phyloP scores from a whole-genome alignment of 2,797 vertebrate genomes.

The Gymnopithys bicolor region DNA sequence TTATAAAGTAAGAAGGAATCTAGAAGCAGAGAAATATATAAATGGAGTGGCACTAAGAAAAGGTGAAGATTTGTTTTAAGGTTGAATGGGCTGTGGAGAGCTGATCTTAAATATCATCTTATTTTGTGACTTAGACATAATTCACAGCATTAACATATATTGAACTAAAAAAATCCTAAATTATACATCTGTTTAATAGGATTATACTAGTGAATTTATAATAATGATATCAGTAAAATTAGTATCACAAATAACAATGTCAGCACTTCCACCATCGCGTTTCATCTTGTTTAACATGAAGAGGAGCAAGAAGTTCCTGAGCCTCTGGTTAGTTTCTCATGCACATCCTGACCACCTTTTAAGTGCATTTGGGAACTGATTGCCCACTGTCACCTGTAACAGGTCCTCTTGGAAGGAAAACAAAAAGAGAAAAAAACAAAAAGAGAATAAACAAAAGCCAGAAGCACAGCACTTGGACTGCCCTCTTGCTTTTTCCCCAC shows the following conservation, averaged over 20 bases:
- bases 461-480: background rate
- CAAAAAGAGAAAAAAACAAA: background rate
- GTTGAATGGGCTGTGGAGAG: background rate
- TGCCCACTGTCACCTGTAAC: background rate
- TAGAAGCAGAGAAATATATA: background rate
- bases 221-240: background rate
- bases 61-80: background rate
- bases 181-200: background rate
- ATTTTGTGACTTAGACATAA: background rate
- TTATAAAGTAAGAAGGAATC: background rate
- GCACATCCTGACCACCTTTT: background rate
- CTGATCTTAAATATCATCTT: background rate
- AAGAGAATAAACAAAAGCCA: background rate
- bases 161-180: background rate
- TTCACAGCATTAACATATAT: background rate
- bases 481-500: slow-evolving; percentile 37
- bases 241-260: background rate
- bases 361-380: background rate
- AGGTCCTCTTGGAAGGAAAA: background rate
- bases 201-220: background rate
- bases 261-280: background rate
- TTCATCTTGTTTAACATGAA: background rate
- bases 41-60: background rate
- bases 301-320: background rate
- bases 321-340: background rate